A percentile compares a stretch with the other conserved stretches of the same genome.
Conservation (phyloP, 1,140 invertebrate genomes). For the Tribolium castaneum region DNA sequence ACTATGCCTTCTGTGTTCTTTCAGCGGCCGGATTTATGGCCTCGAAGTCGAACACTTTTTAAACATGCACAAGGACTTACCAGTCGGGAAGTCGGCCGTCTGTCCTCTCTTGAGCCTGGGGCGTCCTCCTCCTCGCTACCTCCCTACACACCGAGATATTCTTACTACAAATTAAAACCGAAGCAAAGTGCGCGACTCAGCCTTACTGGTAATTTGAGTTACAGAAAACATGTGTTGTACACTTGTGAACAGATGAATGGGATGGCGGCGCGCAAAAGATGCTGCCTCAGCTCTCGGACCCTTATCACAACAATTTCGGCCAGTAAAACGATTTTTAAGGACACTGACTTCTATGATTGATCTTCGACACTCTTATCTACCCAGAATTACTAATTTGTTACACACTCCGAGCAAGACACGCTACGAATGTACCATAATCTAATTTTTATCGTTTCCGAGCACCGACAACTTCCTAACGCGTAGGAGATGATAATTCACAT, state of each 20-base stretch:
- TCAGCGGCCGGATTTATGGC: slow-evolving; percentile 12
- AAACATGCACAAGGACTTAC: slow-evolving; percentile 36
- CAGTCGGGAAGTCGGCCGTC: slow-evolving; percentile 35
- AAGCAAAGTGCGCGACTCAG: slow-evolving; percentile 18
- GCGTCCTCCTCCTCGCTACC: slow-evolving; percentile 27
- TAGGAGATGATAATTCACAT: slow-evolving; percentile 55
- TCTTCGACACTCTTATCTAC: slow-evolving; percentile 52
- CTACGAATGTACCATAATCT: slow-evolving; percentile 36
- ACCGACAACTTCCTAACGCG: slow-evolving; percentile 48
- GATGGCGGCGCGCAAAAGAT: slow-evolving; percentile 15
- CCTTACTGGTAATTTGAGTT: slow-evolving; percentile 31
- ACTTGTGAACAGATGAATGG: slow-evolving; percentile 44
- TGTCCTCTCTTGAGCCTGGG: slow-evolving; percentile 38
- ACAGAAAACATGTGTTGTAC: slow-evolving; percentile 49
- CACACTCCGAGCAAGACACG: slow-evolving; percentile 1
- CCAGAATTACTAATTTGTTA: slow-evolving; percentile 41
- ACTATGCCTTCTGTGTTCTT: slow-evolving; percentile 14
- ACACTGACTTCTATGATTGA: slow-evolving; percentile 49
- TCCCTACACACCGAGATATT: slow-evolving; percentile 38
- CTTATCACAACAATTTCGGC: slow-evolving; percentile 39
- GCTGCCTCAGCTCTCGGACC: slow-evolving; percentile 3
- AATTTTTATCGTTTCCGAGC: slow-evolving; percentile 54
- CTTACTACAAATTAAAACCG: slow-evolving; percentile 35
- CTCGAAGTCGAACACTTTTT: slow-evolving; percentile 23
- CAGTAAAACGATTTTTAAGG: slow-evolving; percentile 44